A percentile compares a stretch with the other conserved stretches of the same genome.
Conservation (phyloP, 2,888 invertebrate species). For the Bhutanitis thaidina region DNA sequence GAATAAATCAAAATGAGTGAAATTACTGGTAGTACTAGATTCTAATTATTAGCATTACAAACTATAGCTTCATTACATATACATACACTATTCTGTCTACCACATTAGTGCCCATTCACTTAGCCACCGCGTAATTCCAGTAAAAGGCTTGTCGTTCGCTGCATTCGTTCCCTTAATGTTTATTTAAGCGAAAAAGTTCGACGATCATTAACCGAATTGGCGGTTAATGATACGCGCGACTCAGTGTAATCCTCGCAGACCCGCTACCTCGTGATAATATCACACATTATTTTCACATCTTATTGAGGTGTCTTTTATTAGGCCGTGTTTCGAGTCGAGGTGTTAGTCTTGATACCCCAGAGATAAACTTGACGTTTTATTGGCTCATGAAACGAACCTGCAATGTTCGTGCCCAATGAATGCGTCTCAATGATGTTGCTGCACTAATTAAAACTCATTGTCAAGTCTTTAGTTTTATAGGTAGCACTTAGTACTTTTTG, state of each 20-base stretch:
- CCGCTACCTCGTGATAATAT: constrained; percentile 50
- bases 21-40: too few species aligned
- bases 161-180: constrained; percentile 67
- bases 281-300: constrained; percentile 66
- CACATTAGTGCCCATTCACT: constrained; percentile 50
- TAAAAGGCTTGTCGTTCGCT: constrained; percentile 60
- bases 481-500: background rate
- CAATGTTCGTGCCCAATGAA: constrained; percentile 10
- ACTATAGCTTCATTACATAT: too few species aligned
- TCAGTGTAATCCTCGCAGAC: constrained; percentile 48
- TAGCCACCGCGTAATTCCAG: constrained; percentile 65
- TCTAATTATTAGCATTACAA: too few species aligned
- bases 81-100: constrained; percentile 33
- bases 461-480: constrained; percentile 23
- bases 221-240: constrained; percentile 61
- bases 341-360: constrained; percentile 50
- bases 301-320: constrained; percentile 54
- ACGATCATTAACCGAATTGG: constrained; percentile 67
- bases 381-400: constrained; percentile 32
- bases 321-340: constrained; percentile 57
- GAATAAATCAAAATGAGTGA: too few species aligned
- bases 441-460: constrained; percentile 32
- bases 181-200: constrained; percentile 73
- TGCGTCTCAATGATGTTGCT: constrained; percentile 30
- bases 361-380: constrained; percentile 55